Percentiles rank a stretch among this genome's conserved stretches.
Evolutionary conservation across 2,888 invertebrate species (phyloP).

Genomic region (Byasa hedistus): DNA sequence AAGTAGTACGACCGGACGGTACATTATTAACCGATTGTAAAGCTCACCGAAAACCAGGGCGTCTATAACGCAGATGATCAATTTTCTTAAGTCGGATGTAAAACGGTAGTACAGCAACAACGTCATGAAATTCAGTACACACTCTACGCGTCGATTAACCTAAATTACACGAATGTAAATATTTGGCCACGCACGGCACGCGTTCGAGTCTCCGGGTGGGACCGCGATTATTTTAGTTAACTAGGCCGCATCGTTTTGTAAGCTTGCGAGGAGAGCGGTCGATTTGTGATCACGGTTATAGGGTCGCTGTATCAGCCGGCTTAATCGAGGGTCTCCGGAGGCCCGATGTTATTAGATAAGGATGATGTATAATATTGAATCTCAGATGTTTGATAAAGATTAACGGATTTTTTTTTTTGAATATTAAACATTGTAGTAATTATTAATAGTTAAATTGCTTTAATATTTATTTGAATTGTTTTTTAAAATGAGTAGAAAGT

Average conservation of each 20-base stretch:
- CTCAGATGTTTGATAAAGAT: slow-evolving; percentile 12
- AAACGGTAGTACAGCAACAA: neutral
- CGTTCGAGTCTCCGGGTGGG: slow-evolving; percentile 22
- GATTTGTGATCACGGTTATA: slow-evolving; percentile 20
- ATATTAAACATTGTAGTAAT: too few relatives aligned
- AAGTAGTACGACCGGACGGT: too few relatives aligned
- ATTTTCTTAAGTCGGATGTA: neutral
- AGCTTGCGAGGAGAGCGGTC: slow-evolving; percentile 10
- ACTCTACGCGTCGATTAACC: slow-evolving; percentile 28
- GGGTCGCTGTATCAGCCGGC: slow-evolving; percentile 18
- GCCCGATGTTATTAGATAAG: slow-evolving; percentile 20
- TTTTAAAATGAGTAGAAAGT: too few relatives aligned
- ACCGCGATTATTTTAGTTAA: slow-evolving; percentile 29
- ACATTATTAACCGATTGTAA: too few relatives aligned
- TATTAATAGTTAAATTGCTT: too few relatives aligned
- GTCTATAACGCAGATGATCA: too few relatives aligned
- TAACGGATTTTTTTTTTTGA: neutral
- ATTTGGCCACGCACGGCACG: slow-evolving; percentile 22
- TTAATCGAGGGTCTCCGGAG: slow-evolving; percentile 11
- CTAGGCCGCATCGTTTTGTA: slow-evolving; percentile 26
- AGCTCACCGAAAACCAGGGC: too few relatives aligned
- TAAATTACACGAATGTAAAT: slow-evolving; percentile 31
- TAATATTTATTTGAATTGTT: too few relatives aligned
- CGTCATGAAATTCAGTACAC: slow-evolving; percentile 3
- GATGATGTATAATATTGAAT: slow-evolving; percentile 22